phyloP scores from a whole-genome alignment of 1,140 invertebrate genomes.

The Drosophila ambigua region DNA sequence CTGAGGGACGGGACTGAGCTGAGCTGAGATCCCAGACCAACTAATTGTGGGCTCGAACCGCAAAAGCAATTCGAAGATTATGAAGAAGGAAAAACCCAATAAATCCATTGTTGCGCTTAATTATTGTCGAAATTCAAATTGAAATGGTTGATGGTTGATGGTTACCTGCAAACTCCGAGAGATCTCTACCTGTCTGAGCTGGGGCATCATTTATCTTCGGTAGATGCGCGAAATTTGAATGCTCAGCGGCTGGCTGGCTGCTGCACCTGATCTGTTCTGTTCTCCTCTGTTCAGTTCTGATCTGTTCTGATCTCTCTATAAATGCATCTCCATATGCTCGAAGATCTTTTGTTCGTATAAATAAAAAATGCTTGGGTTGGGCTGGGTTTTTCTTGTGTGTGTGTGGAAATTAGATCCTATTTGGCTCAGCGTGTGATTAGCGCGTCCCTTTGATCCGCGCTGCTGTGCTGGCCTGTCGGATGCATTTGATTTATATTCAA shows the following conservation, averaged over 20 bases:
- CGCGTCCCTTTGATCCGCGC: slow-evolving; percentile 68
- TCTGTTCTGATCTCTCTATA: slow-evolving; percentile 71
- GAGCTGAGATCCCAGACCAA: slow-evolving; percentile 23
- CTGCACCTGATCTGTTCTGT: background rate
- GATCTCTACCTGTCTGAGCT: background rate
- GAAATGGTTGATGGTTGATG: slow-evolving; percentile 49
- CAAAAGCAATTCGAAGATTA: slow-evolving; percentile 47
- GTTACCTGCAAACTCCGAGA: slow-evolving; percentile 42
- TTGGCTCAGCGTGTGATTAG: slow-evolving; percentile 81
- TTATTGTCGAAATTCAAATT: slow-evolving; percentile 81
- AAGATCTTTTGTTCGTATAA: slow-evolving; percentile 33
- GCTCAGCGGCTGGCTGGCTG: slow-evolving; percentile 39
- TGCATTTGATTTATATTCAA: slow-evolving; percentile 79
- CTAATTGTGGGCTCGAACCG: slow-evolving; percentile 76
- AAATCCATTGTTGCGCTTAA: slow-evolving; percentile 81
- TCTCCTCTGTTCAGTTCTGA: slow-evolving; percentile 11
- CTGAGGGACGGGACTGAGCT: slow-evolving; percentile 5
- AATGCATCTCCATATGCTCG: slow-evolving; percentile 44
- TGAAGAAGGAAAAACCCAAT: slow-evolving; percentile 60
- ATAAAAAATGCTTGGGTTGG: slow-evolving; percentile 31
- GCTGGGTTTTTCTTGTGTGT: slow-evolving; percentile 30
- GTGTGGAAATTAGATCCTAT: slow-evolving; percentile 82
- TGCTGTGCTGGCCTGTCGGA: slow-evolving; percentile 25
- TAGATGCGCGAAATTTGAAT: slow-evolving; percentile 79
- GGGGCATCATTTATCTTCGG: slow-evolving; percentile 76